A percentile compares a stretch with the other conserved stretches of the same genome.
These are phyloP conservation scores for Agonopterix subpropinquella DNA, from an alignment of 2,888 invertebrate genomes.

Conservation along the genomic window DNA sequence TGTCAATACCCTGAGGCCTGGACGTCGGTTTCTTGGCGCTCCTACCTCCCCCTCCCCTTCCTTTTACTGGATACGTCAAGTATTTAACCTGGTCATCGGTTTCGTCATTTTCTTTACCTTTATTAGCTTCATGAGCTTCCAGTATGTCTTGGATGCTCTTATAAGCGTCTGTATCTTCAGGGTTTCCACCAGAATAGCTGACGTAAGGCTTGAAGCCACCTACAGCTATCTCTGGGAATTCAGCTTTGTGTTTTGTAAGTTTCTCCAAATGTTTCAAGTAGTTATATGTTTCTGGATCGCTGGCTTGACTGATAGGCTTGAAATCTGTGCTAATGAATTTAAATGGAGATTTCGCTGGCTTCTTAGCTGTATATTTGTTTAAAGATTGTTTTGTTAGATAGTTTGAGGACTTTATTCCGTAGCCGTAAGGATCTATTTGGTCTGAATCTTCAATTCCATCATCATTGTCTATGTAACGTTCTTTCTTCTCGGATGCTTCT, in stretches of 20 bases:
- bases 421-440: constrained; percentile 24
- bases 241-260: constrained; percentile 30
- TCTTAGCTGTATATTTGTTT: constrained; percentile 14
- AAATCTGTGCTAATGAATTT: constrained; percentile 46
- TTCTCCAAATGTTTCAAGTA: constrained; percentile 54
- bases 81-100: constrained; percentile 30
- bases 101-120: constrained; percentile 23
- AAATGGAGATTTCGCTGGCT: constrained; percentile 27
- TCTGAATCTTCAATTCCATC: constrained; percentile 6
- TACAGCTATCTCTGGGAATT: constrained; percentile 19
- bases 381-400: constrained; percentile 23
- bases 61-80: constrained; percentile 26
- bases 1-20: constrained; percentile 17
- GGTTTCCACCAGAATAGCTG: constrained; percentile 18
- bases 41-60: constrained; percentile 15
- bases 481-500: constrained; percentile 46
- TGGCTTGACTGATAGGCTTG: constrained; percentile 48
- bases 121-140: constrained; percentile 55
- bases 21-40: constrained; percentile 25
- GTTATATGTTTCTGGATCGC: constrained; percentile 54
- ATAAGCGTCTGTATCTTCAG: constrained; percentile 41
- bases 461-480: constrained; percentile 22
- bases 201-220: constrained; percentile 36
- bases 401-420: constrained; percentile 33
- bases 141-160: constrained; percentile 57